Evolutionary conservation across 2,888 invertebrate genomes (phyloP), one percentile per base, ranked within the genome.

Genomic region (Coleophora flavipennella): DNA sequence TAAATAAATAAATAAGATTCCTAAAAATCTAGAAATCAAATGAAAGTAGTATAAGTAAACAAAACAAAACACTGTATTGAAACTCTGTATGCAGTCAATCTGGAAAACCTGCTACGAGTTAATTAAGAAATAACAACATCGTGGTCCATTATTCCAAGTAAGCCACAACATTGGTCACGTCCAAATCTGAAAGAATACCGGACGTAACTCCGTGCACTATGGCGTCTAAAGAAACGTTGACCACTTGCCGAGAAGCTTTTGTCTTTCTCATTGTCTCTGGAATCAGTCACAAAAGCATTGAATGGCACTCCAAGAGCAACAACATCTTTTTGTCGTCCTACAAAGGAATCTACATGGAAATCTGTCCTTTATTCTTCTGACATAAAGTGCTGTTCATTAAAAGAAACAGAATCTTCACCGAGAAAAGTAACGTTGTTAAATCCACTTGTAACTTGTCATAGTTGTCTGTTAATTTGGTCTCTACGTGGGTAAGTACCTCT

Each of bases 381-480:
- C 1, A 35, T 59, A 69, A 54, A 53, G 41, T 44, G 42, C 39
- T 45, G 47, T 7, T 8, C 14, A 35, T 13, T 14, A 20, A 28
- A 31, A 6, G 8, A 12, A 32, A 33, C 34, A 2, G 26, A 8
- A 37, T 34, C 36, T 27, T 37, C 36, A 48, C 42, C 40, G 39
- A 51, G 45, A 56, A 51, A 39, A 25, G 40, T 42, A 51, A 49
- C 10, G 40, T 67, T 68, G 73, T 62, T 44, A 44, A 57, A 59
- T 64, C 56, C 72, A 78, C 79, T 80, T 80, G 79, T 79, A 64
- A 69, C 70, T 70, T 79, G 81, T 80, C 80, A 77, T 73, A 77
- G 71, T 70, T 75, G 79, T 80, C 78, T 78, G 78, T 79, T 78
- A 80, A 80, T 80, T 78, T 75, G 67, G 67, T 62, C 62, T 67